Conservation (phyloP, 2,888 invertebrate genomes). For the Xestobium rufovillosum region DNA sequence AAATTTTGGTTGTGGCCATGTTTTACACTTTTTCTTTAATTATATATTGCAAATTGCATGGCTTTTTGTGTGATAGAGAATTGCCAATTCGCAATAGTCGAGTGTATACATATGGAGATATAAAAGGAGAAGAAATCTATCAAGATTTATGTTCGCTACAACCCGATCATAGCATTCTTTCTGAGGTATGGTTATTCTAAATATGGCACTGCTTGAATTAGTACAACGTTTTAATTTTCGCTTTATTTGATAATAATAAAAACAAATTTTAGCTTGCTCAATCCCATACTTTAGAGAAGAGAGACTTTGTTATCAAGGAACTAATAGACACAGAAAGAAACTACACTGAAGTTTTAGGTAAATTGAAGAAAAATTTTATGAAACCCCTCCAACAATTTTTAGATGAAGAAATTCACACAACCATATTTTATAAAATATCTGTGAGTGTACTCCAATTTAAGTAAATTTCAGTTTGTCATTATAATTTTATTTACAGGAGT, state of each 20-base stretch:
- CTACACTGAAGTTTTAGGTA: constrained; percentile 88
- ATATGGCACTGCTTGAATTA: neutral
- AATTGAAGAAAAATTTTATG: constrained; percentile 73
- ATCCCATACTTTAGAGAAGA: constrained; percentile 58
- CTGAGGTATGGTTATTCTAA: too few relatives aligned
- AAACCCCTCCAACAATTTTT: constrained; percentile 66
- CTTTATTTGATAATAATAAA: too few relatives aligned
- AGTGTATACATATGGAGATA: constrained; percentile 19
- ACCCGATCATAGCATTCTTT: too few relatives aligned
- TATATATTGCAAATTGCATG: too few relatives aligned
- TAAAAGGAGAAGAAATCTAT: constrained; percentile 87
- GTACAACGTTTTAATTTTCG: neutral
- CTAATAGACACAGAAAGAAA: constrained; percentile 95
- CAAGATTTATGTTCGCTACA: constrained; percentile 80
- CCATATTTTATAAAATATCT: constrained; percentile 86
- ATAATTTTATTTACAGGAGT: constrained; percentile 50
- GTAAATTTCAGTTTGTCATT: constrained; percentile 11
- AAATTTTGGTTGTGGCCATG: too few relatives aligned
- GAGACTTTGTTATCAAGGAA: constrained; percentile 90
- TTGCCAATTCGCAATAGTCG: constrained; percentile 28
- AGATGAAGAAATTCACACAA: constrained; percentile 64
- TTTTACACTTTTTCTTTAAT: too few relatives aligned
- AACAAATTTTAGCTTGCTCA: constrained; percentile 27
- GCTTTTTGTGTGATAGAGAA: constrained; percentile 37
- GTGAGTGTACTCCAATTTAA: constrained; percentile 45